phyloP scores from a whole-genome alignment of 2,888 invertebrate genomes.

The Pardosa pseudoannulata region DNA sequence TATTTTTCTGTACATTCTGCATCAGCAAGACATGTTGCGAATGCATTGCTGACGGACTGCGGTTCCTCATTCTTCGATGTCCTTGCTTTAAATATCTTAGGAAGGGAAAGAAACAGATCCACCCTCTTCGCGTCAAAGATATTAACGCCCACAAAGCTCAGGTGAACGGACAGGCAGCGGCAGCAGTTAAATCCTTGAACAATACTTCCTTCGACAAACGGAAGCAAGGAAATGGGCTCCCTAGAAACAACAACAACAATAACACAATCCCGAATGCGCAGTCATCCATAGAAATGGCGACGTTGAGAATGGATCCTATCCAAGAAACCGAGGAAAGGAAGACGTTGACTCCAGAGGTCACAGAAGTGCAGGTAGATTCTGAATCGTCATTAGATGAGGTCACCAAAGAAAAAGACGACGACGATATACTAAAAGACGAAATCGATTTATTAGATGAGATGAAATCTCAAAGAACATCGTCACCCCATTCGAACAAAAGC shows the following conservation, averaged over 20 bases:
- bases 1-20: slow-evolving; percentile 70
- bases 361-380: slow-evolving; percentile 22
- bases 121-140: slow-evolving; percentile 47
- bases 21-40: slow-evolving; percentile 63
- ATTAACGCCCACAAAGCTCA: slow-evolving; percentile 1
- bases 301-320: slow-evolving; percentile 46
- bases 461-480: slow-evolving; percentile 28
- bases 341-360: neutral
- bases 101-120: slow-evolving; percentile 49
- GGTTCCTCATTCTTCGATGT: slow-evolving; percentile 36
- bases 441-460: slow-evolving; percentile 57
- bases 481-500: slow-evolving; percentile 37
- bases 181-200: neutral
- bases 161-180: slow-evolving; percentile 24
- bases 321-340: slow-evolving; percentile 28
- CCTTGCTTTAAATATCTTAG: slow-evolving; percentile 27
- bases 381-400: neutral
- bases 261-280: neutral
- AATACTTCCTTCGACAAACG: neutral
- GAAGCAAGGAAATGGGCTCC: neutral
- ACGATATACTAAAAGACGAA: slow-evolving; percentile 58
- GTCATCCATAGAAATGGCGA: slow-evolving; percentile 17
- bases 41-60: slow-evolving; percentile 44
- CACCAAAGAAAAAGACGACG: slow-evolving; percentile 20
- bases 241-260: slow-evolving; percentile 25